Conservation (phyloP, 2,888 invertebrate genomes). For the Neoascia interrupta region DNA sequence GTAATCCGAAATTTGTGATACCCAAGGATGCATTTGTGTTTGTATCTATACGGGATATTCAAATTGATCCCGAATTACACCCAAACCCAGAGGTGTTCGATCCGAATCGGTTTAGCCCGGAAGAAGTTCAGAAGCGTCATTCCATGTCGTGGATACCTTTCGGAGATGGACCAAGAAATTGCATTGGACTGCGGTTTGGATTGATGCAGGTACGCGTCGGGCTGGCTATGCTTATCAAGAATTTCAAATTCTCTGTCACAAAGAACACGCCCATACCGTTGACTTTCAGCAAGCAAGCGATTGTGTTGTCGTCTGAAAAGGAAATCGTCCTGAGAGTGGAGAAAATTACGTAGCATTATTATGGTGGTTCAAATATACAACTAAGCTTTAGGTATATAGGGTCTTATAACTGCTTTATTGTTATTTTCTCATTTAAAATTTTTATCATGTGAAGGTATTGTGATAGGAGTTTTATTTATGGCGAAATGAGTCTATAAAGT, state of each 20-base stretch:
- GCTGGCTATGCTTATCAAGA: constrained; percentile 69
- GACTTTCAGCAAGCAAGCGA: constrained; percentile 67
- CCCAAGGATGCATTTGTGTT: constrained; percentile 70
- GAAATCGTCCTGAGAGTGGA: constrained; percentile 74
- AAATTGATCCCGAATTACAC: constrained; percentile 77
- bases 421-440: too few species aligned
- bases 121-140: constrained; percentile 73
- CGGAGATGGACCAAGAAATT: constrained; percentile 77
- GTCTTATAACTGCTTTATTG: too few species aligned
- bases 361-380: too few species aligned
- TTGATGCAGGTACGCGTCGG: constrained; percentile 75
- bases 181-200: constrained; percentile 78
- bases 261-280: constrained; percentile 73
- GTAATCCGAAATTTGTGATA: constrained; percentile 21
- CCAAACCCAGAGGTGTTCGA: constrained; percentile 79
- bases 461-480: too few species aligned
- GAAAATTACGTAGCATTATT: too few species aligned
- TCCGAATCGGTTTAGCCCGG: constrained; percentile 79
- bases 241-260: constrained; percentile 72
- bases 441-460: too few species aligned
- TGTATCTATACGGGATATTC: constrained; percentile 79
- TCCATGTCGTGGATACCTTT: constrained; percentile 75
- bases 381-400: too few species aligned
- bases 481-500: too few species aligned
- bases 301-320: constrained; percentile 70